Base-by-base conservation (phyloP, 2,113 vertebrate genomes). In the Sinosuthora webbiana region DNA sequence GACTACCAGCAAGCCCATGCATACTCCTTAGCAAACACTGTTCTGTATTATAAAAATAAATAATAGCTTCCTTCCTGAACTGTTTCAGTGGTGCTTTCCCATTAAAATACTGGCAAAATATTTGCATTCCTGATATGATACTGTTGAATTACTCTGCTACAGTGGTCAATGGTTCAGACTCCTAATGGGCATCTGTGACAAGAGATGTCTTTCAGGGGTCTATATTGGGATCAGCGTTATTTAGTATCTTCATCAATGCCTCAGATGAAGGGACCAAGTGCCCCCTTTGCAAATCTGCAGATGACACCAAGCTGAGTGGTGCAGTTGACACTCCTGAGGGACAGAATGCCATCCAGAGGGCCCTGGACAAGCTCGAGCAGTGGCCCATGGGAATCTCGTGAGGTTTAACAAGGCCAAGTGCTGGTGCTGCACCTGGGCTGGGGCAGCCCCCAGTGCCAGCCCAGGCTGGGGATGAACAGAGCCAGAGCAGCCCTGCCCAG, bases 261-360 rank as follows among this genome's bases (percentile, higher is more conserved):
- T 67, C 10, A 52, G 27, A 30, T 3, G 2, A 89, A 45, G 7
- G 6, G 13, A 30, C 16, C 0, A 0, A 74, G 52, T 30, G 15
- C 15, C 0, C 1, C 19, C 11, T 52, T 0, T 3, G 6, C 22
- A 44, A 5, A 9, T 28, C 5, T 33, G 9, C 10, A 45, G 23
- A 13, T 37, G 22, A 37, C 37, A 24, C 9, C 31, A 42, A 15
- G 22, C 19, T 74, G 77, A 15, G 13, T 9, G 28, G 7, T 67
- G 33, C 44, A 33, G 27, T 0, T 57, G 44, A 16, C 60, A 20
- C 15, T 52, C 37, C 33, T 52, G 15, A 50, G 13, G 59, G 44
- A 37, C 1, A 2, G 16, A 5, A 64, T 49, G 50, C 6, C 42
- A 50, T 7, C 14, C 76, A 64, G 42, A 80, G 24, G 25, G 24